Conservation (phyloP, 2,797 vertebrate genomes). For the Rhinatrema bivittatum region DNA sequence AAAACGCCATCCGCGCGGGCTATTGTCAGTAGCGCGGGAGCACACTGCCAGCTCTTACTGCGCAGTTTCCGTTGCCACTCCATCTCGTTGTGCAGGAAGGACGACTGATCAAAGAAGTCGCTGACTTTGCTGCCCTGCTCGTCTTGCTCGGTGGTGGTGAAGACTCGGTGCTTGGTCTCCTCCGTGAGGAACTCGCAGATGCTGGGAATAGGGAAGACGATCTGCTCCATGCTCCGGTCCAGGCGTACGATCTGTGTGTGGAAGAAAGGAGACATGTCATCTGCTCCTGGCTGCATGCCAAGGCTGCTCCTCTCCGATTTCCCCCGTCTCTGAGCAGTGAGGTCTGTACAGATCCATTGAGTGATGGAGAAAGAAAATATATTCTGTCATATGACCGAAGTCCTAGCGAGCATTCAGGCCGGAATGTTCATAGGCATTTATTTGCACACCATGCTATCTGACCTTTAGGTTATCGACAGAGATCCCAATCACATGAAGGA, state of each 20-base stretch:
- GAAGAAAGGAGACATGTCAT: not conserved
- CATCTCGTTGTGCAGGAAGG: conserved; percentile 96
- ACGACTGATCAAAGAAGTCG: conserved; percentile 88
- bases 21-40: no score
- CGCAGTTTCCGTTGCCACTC: conserved; percentile 96
- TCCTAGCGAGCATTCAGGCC: no score
- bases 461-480: no score
- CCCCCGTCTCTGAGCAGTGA: not conserved
- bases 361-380: fast-evolving
- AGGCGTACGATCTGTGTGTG: conserved; percentile 80
- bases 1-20: no score
- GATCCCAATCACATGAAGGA: no score
- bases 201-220: conserved; percentile 85
- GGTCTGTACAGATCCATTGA: no score
- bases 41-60: conserved; percentile 63
- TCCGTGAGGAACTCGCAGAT: conserved; percentile 92
- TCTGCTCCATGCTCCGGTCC: conserved; percentile 97
- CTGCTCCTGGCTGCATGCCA: no score
- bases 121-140: conserved; percentile 98
- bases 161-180: conserved; percentile 85
- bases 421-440: no score
- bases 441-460: no score
- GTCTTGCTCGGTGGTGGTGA: conserved; percentile 92
- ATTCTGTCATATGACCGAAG: fast-evolving
- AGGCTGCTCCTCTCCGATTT: no score